Base-by-base conservation (phyloP, 2,888 invertebrate genomes). In the Tupiocoris notatus region DNA sequence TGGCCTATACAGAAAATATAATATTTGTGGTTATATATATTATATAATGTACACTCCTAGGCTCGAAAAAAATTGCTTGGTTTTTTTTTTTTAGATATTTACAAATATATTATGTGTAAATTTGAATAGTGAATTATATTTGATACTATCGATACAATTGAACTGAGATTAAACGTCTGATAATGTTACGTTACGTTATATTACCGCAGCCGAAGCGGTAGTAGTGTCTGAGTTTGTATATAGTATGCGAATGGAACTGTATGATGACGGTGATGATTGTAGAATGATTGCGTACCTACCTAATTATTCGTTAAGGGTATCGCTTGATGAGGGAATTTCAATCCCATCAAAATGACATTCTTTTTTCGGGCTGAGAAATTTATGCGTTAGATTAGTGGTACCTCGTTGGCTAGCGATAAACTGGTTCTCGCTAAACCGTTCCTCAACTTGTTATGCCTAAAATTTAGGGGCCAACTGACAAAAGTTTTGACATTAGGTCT, bases 71-170 rank as follows among this genome's bases (percentile, higher is more conserved):
- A 63, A 1, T 63, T 63, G 59, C 59, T 39, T 65, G 1, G 65
- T 39, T 20, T 39, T 0, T n/a, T 23, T n/a, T 63, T 39, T 12
- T 3, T 39, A 39, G 39, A 12, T 3, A 39, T 39, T 7, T 39
- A 7, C 39, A 12, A 39, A 39, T 39, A 12, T 39, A 39, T 39
- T 39, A 39, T 39, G 39, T 39, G 17, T 65, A 39, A 25, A 65
- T 65, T 25, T 65, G 24, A 65, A 65, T 65, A 65, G 65, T 25
- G 12, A 65, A n/a, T 39, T 65, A 65, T 65, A 65, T 65, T 65
- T 65, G 65, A 65, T 65, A 65, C 65, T 39, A 9, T 39, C 17
- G 65, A 65, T 24, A 25, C 3, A 39, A 39, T 18, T 7, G 65
- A 65, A 65, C 65, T 65, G 65, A 65, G 65, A 39, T 65, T 12